Evolutionary conservation across 2,113 vertebrate genomes (phyloP).

Genomic region (Spheniscus mendiculus): DNA sequence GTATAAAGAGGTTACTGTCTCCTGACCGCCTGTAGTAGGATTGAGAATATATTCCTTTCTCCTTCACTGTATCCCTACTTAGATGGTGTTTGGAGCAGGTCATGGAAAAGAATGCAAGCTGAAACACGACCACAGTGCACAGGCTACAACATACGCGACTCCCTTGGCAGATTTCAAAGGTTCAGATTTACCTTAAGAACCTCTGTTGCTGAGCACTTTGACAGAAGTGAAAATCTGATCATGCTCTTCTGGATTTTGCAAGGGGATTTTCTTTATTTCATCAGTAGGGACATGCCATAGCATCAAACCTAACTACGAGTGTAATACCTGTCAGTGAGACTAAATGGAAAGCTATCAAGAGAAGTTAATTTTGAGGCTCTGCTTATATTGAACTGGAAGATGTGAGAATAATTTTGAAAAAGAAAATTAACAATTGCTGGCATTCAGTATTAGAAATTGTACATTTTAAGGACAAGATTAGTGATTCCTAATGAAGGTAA

Average conservation of each 20-base stretch:
- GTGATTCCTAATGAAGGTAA: neutral
- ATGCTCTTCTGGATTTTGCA: neutral
- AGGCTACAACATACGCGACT: neutral
- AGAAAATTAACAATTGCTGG: neutral
- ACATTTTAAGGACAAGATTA: neutral
- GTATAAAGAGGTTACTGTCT: neutral
- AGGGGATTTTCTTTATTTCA: neutral
- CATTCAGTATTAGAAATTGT: neutral
- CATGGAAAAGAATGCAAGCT: neutral
- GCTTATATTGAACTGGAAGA: neutral
- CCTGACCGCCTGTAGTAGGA: neutral
- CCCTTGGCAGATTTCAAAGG: neutral
- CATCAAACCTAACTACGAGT: neutral
- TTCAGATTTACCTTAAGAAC: neutral
- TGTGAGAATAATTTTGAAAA: neutral
- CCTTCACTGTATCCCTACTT: neutral
- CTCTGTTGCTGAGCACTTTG: neutral
- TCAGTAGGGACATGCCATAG: neutral
- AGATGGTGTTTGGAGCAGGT: neutral
- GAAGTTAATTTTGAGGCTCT: neutral
- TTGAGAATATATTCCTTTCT: neutral
- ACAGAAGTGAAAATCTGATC: neutral
- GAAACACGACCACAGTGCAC: neutral
- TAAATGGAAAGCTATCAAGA: neutral
- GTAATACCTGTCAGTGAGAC: neutral